Base-by-base conservation (phyloP, 2,113 vertebrate genomes). In the Osmerus mordax region DNA sequence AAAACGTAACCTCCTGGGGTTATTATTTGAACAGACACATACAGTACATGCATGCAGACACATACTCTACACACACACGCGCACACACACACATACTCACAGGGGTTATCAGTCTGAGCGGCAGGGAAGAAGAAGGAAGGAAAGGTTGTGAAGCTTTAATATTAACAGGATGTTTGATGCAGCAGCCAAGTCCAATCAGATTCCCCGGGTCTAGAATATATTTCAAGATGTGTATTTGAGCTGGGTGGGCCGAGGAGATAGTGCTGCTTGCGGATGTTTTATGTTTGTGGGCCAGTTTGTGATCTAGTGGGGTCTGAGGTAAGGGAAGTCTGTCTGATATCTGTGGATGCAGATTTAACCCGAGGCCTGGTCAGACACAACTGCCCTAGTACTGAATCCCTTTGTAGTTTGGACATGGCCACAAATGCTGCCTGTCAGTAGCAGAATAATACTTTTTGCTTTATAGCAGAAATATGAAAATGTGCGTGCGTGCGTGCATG, bases 91-190 rank as follows among this genome's bases (percentile, higher is more conserved):
- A 74, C 71, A 32, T 36, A 55, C 18, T 9, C 52, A 67, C 66
- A 51, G 41, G 7, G 12, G 67, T 78, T 76, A 78, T 82, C 79
- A 69, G 77, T 63, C 32, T 88, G 69, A 47, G 71, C 23, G 0
- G 8, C 28, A n/a, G 73, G 73, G 72, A 47, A 47, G 41, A 47
- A 19, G 9, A 65, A 70, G 81, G 79, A 87, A 87, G 83, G 84
- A 88, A 89, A 55, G 76, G 78, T 84, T 78, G 74, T 62, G 71
- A 81, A 65, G 54, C 73, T 55, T 67, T 71, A 83, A 86, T 75
- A 81, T 68, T 80, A 84, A 88, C 87, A 89, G 89, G 89, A 91
- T 87, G 81, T 85, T 85, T 78, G 72, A 9, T 73, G 64, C 58
- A 36, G 67, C 56, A 76, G 69, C 69, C 74, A 55, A 84, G 77